phyloP scores from a whole-genome alignment of 2,797 vertebrate genomes.

The Anisognathus igniventris region DNA sequence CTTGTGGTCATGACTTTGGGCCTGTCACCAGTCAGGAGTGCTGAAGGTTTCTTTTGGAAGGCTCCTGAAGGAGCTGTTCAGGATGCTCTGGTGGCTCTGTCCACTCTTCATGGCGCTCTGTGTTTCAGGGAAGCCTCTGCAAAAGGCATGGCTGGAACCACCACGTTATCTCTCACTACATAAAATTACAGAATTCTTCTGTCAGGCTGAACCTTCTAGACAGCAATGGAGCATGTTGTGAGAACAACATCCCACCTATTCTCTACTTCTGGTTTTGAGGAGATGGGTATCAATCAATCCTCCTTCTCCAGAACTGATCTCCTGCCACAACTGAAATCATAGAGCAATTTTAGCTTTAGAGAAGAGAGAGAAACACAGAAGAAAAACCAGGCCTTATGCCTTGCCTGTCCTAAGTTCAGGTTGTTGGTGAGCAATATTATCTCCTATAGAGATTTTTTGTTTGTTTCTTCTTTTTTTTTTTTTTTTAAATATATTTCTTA shows the following conservation, averaged over 20 bases:
- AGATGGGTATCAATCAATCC: background rate
- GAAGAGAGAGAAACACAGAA: background rate
- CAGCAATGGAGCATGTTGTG: fast-evolving
- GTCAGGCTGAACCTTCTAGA: background rate
- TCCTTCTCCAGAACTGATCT: background rate
- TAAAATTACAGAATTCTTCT: background rate
- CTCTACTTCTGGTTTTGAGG: background rate
- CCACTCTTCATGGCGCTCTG: background rate
- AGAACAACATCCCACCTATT: background rate
- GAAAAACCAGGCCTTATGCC: background rate
- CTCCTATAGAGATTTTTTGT: background rate
- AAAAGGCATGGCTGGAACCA: background rate
- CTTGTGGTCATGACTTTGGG: background rate
- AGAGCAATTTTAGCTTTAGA: background rate
- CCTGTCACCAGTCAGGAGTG: background rate
- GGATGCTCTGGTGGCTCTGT: background rate
- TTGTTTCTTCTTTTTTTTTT: background rate
- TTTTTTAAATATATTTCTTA: background rate
- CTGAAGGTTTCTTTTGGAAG: background rate
- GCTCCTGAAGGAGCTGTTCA: background rate
- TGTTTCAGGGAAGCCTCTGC: background rate
- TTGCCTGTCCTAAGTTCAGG: background rate
- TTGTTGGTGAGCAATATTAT: background rate
- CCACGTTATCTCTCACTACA: fast-evolving
- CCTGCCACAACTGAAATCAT: background rate